Base-by-base conservation (phyloP, 2,113 vertebrate species). In the Barbus barbus region DNA sequence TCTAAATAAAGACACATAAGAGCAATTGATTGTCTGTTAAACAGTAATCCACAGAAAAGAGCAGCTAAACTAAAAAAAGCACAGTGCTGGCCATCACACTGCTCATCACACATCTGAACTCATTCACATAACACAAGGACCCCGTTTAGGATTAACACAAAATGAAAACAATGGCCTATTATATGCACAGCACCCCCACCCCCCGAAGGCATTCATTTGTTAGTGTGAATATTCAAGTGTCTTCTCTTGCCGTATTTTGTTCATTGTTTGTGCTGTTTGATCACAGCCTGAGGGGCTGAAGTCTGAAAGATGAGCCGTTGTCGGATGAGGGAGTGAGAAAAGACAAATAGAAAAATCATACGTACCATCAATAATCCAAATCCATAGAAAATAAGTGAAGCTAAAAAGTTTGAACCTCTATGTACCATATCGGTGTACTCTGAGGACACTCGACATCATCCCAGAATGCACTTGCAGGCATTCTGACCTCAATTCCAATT, bases 201-300 rank as follows among this genome's bases (percentile, higher is more conserved):
- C 91, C 89, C 89, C 85, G 73, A 81, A 76, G 88, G 77, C 85
- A 88, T 86, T 91, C 83, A 65, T 90, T 90, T 92, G 78, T 80
- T 80, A 46, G 78, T 80, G 41, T 80, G 78, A 80, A 65, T 67
- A 80, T 67, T 80, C 78, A 80, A 78, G 65, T 36, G 41, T 78
- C 77, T 93, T 92, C 90, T 92, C 90, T 92, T 91, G 90, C 77
- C 82, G 86, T 86, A 87, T 92, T 93, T 92, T 93, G 91, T 93
- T 93, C 90, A 91, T 93, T 93, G 93, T 94, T 92, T 93, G 86
- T 89, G 89, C 91, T 88, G 91, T 93, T 89, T 92, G 91, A 91
- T 84, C 90, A 90, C 86, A 85, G 90, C 90, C 89, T 90, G 87
- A 84, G 63, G 90, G 88, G 90, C 89, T 89, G 88, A 89, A 90